These are phyloP conservation scores for Halcyon smyrnensis DNA, from an alignment of 2,797 vertebrate species.

Conservation along the genomic window DNA sequence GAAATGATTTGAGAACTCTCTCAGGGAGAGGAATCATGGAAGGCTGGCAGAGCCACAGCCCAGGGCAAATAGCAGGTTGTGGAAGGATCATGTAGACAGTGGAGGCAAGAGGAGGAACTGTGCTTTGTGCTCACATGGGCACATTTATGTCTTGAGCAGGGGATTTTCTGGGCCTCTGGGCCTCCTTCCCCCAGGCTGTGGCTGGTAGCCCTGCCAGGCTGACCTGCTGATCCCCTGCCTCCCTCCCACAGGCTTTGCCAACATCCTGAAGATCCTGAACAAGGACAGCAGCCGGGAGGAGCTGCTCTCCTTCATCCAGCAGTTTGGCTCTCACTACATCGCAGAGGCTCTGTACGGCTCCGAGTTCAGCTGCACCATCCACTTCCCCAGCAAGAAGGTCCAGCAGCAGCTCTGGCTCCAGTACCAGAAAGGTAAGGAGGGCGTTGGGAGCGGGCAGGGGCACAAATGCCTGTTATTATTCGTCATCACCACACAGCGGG, in stretches of 20 bases:
- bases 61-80: neutral
- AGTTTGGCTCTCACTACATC: slow-evolving; percentile 94
- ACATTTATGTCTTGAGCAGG: neutral
- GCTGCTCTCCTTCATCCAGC: slow-evolving; percentile 90
- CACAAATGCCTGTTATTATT: fast-evolving
- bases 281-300: slow-evolving; percentile 93
- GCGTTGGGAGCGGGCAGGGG: fast-evolving
- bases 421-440: slow-evolving; percentile 95
- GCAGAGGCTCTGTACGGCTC: slow-evolving; percentile 95
- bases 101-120: neutral
- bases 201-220: neutral
- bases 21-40: neutral
- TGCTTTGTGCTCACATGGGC: fast-evolving
- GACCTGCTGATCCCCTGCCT: neutral
- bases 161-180: neutral
- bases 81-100: neutral
- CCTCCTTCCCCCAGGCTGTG: neutral
- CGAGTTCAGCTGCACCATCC: slow-evolving; percentile 94
- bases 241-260: slow-evolving; percentile 87
- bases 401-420: slow-evolving; percentile 99
- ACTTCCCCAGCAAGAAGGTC: slow-evolving; percentile 97
- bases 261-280: slow-evolving; percentile 92
- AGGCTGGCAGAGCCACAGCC: neutral
- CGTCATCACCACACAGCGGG: fast-evolving
- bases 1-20: neutral